These are phyloP conservation scores for Drosophila ezoana DNA, from an alignment of 2,888 invertebrate genomes.

Conservation along the genomic window DNA sequence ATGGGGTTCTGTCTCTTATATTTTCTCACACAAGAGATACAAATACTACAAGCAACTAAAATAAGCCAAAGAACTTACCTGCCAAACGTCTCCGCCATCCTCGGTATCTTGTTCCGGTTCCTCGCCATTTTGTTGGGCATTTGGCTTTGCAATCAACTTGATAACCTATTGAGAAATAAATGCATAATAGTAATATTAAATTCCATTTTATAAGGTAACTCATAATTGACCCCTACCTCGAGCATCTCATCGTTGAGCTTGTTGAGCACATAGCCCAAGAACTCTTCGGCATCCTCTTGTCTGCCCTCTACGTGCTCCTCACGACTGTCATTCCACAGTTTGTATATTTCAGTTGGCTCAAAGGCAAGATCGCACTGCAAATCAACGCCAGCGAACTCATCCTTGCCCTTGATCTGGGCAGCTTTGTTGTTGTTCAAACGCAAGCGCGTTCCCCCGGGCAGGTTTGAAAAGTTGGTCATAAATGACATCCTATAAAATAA, in stretches of 20 bases:
- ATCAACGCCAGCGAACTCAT: constrained; percentile 86
- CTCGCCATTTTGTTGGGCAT: constrained; percentile 85
- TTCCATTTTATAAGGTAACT: not conserved
- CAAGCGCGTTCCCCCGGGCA: constrained; percentile 87
- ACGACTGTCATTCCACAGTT: constrained; percentile 91
- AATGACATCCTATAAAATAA: constrained; percentile 86
- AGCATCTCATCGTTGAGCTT: constrained; percentile 98
- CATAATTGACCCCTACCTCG: constrained; percentile 87
- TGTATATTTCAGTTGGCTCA: constrained; percentile 95
- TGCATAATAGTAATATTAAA: not conserved
- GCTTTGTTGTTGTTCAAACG: constrained; percentile 84
- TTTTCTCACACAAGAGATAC: not conserved
- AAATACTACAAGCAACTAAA: not conserved
- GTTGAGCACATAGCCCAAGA: constrained; percentile 96
- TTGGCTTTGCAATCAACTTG: constrained; percentile 87
- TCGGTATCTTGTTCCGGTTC: constrained; percentile 83
- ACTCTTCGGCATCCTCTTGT: constrained; percentile 99
- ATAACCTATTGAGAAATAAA: constrained; percentile 85
- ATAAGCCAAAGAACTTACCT: constrained; percentile 69
- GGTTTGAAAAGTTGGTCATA: constrained; percentile 90
- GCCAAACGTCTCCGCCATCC: constrained; percentile 85
- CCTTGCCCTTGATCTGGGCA: constrained; percentile 81
- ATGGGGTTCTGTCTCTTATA: no score
- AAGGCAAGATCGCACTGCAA: constrained; percentile 92
- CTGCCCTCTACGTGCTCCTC: constrained; percentile 92